Evolutionary conservation across 2,113 vertebrate species (phyloP).

Genomic region (Rhabdomys dilectus): DNA sequence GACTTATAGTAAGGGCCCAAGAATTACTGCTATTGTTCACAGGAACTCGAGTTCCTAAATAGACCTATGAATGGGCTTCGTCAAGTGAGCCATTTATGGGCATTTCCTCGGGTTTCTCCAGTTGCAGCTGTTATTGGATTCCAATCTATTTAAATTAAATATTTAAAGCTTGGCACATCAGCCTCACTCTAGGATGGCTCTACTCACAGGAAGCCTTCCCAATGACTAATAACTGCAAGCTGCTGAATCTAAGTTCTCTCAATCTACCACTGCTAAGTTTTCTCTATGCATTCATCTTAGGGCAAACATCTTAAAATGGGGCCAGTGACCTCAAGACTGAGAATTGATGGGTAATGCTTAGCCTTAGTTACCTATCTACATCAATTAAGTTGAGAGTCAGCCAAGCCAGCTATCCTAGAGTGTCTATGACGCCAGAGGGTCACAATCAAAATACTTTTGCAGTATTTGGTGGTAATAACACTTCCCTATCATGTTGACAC

Average conservation of each 20-base stretch:
- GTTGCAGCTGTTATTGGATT: constrained; percentile 33
- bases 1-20: background rate
- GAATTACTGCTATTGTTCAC: background rate
- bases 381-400: background rate
- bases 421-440: background rate
- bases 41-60: background rate
- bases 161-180: constrained; percentile 38
- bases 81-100: constrained; percentile 3
- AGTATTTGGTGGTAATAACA: background rate
- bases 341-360: background rate
- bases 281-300: background rate
- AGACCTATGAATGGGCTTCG: background rate
- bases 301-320: background rate
- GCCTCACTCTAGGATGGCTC: background rate
- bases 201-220: background rate
- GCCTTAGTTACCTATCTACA: background rate
- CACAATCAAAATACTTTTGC: background rate
- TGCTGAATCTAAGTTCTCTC: background rate
- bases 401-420: background rate
- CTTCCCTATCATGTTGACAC: background rate
- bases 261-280: background rate
- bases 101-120: constrained; percentile 29
- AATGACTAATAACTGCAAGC: background rate
- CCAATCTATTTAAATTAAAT: constrained; percentile 61
- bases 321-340: background rate